Conservation (phyloP, 1,140 invertebrate species). For the Euura lappo region DNA sequence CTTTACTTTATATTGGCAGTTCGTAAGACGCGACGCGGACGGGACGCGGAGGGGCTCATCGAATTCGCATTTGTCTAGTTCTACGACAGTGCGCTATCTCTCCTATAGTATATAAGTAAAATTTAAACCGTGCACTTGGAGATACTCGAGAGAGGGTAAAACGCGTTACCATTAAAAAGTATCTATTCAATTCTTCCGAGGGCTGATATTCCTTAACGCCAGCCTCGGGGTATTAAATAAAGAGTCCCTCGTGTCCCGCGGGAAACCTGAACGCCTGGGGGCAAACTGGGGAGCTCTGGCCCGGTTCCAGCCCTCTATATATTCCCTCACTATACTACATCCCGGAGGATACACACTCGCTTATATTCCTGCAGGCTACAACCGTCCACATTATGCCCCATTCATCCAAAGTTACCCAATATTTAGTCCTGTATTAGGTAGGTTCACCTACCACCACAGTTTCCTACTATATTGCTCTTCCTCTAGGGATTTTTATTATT, state of each 20-base stretch:
- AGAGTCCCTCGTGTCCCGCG: neutral
- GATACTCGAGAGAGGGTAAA: too few species aligned
- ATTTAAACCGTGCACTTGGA: too few species aligned
- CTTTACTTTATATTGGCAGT: too few species aligned
- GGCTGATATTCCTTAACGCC: neutral
- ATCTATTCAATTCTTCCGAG: neutral
- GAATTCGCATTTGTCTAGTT: too few species aligned
- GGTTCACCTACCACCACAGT: neutral
- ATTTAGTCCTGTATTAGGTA: neutral
- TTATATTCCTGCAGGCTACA: neutral
- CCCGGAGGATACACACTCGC: neutral
- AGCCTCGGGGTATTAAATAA: slow-evolving; percentile 7
- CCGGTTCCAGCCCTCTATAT: neutral
- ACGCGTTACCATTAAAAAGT: neutral
- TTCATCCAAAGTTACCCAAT: slow-evolving; percentile 7
- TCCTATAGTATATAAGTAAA: too few species aligned
- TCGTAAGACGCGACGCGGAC: too few species aligned
- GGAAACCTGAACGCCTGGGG: neutral
- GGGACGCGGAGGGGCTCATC: too few species aligned
- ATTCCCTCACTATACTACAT: neutral
- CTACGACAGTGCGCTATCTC: too few species aligned
- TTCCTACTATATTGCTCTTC: neutral
- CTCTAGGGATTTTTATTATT: slow-evolving; percentile 5
- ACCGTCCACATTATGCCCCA: neutral
- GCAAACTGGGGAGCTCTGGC: neutral